phyloP scores from a whole-genome alignment of 1,140 invertebrate species.

The Hypothenemus hampei region DNA sequence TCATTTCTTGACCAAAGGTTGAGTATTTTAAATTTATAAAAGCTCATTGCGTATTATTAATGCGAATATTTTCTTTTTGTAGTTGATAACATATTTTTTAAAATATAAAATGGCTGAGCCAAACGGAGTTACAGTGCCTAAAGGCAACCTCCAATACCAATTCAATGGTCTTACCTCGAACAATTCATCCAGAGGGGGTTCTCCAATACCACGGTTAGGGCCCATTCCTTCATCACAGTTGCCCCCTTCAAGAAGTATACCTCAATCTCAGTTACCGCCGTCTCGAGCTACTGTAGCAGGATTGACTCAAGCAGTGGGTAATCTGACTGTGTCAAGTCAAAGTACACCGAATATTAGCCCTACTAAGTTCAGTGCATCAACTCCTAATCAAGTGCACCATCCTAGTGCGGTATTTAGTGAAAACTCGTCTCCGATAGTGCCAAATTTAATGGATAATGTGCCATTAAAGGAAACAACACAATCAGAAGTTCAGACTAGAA shows the following conservation, averaged over 20 bases:
- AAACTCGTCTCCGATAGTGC: constrained; percentile 23
- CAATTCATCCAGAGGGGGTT: constrained; percentile 41
- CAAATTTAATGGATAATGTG: constrained; percentile 18
- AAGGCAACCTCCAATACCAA: constrained; percentile 16
- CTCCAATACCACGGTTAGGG: constrained; percentile 32
- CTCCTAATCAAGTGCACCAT: constrained; percentile 22
- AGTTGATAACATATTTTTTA: background rate
- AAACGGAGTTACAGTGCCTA: constrained; percentile 9
- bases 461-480: constrained; percentile 14
- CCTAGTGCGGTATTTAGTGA: constrained; percentile 23
- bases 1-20: constrained; percentile 18
- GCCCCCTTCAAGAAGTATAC: constrained; percentile 34
- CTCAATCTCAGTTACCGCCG: constrained; percentile 38
- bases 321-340: constrained; percentile 30
- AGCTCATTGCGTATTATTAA: too few species aligned
- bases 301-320: constrained; percentile 31
- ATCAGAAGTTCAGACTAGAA: background rate
- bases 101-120: constrained; percentile 20
- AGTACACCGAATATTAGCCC: constrained; percentile 19
- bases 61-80: background rate
- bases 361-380: constrained; percentile 22
- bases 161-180: constrained; percentile 42
- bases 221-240: constrained; percentile 39
- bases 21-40: constrained; percentile 4
- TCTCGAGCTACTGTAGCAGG: constrained; percentile 18